Base-by-base conservation (phyloP, 2,113 vertebrate species). In the Sarotherodon lohbergeri region DNA sequence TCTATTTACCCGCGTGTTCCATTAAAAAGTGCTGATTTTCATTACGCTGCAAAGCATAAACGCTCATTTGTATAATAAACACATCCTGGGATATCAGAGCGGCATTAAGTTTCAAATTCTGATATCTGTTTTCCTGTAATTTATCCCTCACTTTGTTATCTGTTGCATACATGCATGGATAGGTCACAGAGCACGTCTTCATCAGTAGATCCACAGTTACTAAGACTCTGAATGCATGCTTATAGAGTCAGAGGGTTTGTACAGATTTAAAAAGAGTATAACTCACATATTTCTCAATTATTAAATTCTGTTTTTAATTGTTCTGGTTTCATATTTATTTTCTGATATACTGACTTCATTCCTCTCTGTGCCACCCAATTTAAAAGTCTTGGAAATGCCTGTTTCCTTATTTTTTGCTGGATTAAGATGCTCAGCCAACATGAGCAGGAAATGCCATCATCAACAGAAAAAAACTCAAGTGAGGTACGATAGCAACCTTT, bases 371-470 rank as follows among this genome's bases (percentile, higher is more conserved):
- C 12, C 55, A 57, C 24, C 22, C 12, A 24, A 57, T 57, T 27
- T 27, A 57, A 57, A 57, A 57, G n/a, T 57, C 63, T 5, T 39
- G 19, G 19, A 68, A 68, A 68, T 41, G 63, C 4, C 36, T 1
- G 36, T 68, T 41, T 68, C 36, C 11, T 68, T 68, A 22, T 14
- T 68, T 39, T 68, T 11, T 39, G 10, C 19, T 66, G 34, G 61
- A 22, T 66, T 39, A 39, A 66, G 61, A 22, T 39, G 19, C 10
- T 39, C 36, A 68, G 19, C 61, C 61, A n/a, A 66, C 17, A 66
- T 66, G 6, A 82, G 3, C 78, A 89, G 92, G 94, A 94, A 95
- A 94, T 94, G 84, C 93, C 92, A 80, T 12, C n/a, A 4, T 22
- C 2, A 43, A 56, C 32, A 76, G 66, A 84, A 89, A 90, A 7